Evolutionary conservation across 2,888 invertebrate species (phyloP).

Genomic region (Pterobdella sp.): DNA sequence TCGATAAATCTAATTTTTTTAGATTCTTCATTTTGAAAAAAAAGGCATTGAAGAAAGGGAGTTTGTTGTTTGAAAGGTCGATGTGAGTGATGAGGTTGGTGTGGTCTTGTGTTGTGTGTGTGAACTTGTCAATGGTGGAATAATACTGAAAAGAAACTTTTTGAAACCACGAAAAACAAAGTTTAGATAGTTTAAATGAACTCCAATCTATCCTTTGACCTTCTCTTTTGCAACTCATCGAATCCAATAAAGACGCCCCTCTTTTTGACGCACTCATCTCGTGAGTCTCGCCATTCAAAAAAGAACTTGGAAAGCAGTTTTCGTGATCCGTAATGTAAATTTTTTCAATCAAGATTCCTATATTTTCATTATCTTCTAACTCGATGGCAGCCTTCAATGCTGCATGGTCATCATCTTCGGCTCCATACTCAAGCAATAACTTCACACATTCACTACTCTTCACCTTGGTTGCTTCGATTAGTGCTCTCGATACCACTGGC

Average conservation of each 20-base stretch:
- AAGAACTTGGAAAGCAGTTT: conserved; percentile 51
- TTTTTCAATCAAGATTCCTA: conserved; percentile 67
- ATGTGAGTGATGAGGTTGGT: conserved; percentile 71
- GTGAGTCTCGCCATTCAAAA: too few relatives aligned
- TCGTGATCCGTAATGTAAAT: conserved; percentile 71
- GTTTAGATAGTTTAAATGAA: conserved; percentile 59
- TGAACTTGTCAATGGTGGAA: conserved; percentile 63
- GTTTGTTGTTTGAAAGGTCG: conserved; percentile 81
- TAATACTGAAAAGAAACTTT: conserved; percentile 78
- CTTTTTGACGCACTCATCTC: too few relatives aligned
- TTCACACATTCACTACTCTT: conserved; percentile 67
- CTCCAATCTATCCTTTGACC: conserved; percentile 73
- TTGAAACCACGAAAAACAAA: conserved; percentile 70
- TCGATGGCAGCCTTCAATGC: conserved; percentile 71
- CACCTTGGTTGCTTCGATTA: conserved; percentile 65
- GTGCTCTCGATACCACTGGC: conserved; percentile 39
- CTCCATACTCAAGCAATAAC: conserved; percentile 69
- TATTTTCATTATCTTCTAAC: conserved; percentile 62
- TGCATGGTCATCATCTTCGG: conserved; percentile 72
- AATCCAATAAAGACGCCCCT: neutral
- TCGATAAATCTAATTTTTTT: conserved; percentile 76
- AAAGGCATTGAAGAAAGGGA: conserved; percentile 69
- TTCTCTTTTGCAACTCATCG: neutral
- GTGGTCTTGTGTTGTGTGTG: conserved; percentile 50
- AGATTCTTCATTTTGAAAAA: conserved; percentile 68